These are phyloP conservation scores for Clavelina lepadiformis DNA, from an alignment of 23 tunicate species.

Conservation along the genomic window DNA sequence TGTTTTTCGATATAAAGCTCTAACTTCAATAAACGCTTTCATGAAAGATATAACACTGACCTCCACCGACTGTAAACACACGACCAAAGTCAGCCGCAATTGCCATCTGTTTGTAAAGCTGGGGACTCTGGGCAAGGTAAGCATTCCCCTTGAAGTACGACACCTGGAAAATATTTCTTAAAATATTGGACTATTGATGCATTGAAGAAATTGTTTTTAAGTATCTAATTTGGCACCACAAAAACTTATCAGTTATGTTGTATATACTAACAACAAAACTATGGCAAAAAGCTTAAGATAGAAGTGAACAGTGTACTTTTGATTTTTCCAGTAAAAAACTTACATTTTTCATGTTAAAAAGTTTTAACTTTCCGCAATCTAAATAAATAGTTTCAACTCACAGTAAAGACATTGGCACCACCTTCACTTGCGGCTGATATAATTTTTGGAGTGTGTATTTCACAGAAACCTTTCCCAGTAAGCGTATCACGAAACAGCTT, in stretches of 20 bases:
- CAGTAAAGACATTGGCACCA: conserved; percentile 97
- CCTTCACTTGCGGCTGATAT: conserved; percentile 99
- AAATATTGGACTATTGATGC: too few species aligned
- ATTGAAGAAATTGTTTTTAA: too few species aligned
- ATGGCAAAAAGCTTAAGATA: too few species aligned
- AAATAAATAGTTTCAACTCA: conserved; percentile 11
- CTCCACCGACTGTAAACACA: conserved; percentile 95
- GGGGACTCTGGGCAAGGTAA: conserved; percentile 94
- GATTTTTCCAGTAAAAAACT: too few species aligned
- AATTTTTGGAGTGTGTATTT: conserved; percentile 97
- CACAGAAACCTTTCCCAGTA: conserved; percentile 87
- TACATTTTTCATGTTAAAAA: too few species aligned
- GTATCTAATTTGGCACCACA: too few species aligned
- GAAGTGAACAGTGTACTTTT: too few species aligned
- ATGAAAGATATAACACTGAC: conserved; percentile 30
- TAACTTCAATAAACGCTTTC: too few species aligned
- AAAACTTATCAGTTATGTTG: too few species aligned
- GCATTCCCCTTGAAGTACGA: conserved; percentile 95
- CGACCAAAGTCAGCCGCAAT: conserved; percentile 99
- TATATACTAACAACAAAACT: too few species aligned
- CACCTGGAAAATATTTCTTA: conserved; percentile 25
- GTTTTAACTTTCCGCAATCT: too few species aligned
- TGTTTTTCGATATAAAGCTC: too few species aligned
- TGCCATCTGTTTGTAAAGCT: conserved; percentile 99
- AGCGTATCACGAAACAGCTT: conserved; percentile 68